phyloP scores from a whole-genome alignment of 2,797 vertebrate species.

The Galago senegalensis region DNA sequence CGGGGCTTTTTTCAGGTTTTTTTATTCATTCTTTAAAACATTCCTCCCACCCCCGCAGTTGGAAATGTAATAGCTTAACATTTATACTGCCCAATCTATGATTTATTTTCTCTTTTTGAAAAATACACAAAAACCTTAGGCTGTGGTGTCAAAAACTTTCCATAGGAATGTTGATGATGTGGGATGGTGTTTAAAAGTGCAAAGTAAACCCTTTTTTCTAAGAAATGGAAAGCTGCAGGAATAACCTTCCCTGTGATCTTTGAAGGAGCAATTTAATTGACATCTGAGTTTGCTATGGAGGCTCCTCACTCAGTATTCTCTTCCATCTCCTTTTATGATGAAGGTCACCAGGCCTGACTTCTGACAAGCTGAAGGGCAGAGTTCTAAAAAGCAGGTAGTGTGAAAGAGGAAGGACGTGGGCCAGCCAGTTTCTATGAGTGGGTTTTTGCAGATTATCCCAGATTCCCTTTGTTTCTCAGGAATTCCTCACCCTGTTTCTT shows the following conservation, averaged over 20 bases:
- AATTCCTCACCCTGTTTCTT: background rate
- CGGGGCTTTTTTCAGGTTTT: conserved; percentile 72
- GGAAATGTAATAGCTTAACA: conserved; percentile 30
- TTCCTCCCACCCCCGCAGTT: conserved; percentile 39
- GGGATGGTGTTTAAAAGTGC: conserved; percentile 6
- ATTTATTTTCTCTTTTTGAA: conserved; percentile 38
- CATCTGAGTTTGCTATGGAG: background rate
- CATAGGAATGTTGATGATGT: background rate
- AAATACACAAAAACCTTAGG: background rate
- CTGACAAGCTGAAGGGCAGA: background rate
- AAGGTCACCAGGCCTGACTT: background rate
- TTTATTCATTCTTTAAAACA: conserved; percentile 77
- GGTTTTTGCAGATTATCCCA: background rate
- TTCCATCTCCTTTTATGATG: background rate
- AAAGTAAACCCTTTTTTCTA: background rate
- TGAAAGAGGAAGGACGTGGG: background rate
- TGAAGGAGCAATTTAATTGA: background rate
- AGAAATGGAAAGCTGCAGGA: background rate
- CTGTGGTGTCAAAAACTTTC: background rate
- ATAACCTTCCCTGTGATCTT: background rate
- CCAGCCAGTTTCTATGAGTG: background rate
- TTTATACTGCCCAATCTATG: conserved; percentile 20
- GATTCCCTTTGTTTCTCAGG: background rate
- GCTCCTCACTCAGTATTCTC: background rate
- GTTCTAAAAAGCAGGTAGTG: background rate